phyloP scores from a whole-genome alignment of 2,888 invertebrate species.

The Sphaeridia pumilis region DNA sequence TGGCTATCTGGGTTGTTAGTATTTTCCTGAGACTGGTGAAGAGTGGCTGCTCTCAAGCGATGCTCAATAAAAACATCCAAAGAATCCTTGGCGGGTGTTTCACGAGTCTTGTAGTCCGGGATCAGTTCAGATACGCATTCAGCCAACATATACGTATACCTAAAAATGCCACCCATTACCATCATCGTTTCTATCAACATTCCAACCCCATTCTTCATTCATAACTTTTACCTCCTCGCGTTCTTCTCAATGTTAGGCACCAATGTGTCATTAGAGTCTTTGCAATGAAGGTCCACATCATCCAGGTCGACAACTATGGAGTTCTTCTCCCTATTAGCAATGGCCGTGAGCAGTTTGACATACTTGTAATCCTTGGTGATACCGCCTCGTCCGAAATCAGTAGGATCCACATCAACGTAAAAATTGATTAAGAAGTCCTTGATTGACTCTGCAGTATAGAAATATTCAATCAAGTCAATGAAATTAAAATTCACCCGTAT shows the following conservation, averaged over 20 bases:
- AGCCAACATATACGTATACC: conserved; percentile 64
- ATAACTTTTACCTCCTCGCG: conserved; percentile 56
- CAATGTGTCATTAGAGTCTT: conserved; percentile 44
- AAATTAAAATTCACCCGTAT: too few species aligned
- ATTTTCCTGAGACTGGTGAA: conserved; percentile 59
- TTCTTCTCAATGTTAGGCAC: conserved; percentile 67
- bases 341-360: conserved; percentile 65
- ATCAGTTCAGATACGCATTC: conserved; percentile 82
- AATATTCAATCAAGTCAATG: too few species aligned
- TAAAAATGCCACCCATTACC: too few species aligned
- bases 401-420: conserved; percentile 1
- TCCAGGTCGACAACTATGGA: conserved; percentile 74
- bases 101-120: conserved; percentile 76
- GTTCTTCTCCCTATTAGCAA: conserved; percentile 83
- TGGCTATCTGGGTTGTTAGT: conserved; percentile 54
- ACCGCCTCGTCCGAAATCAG: conserved; percentile 5
- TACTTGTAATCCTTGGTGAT: conserved; percentile 76
- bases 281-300: conserved; percentile 56
- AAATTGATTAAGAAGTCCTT: conserved; percentile 14
- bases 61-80: conserved; percentile 98
- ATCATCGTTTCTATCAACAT: too few species aligned
- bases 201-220: too few species aligned
- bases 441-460: conserved; percentile 11
- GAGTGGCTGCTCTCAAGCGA: conserved; percentile 70
- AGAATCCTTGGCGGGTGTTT: conserved; percentile 71